Conservation (phyloP, 2,888 invertebrate genomes). For the Caenorhabditis sp. region DNA sequence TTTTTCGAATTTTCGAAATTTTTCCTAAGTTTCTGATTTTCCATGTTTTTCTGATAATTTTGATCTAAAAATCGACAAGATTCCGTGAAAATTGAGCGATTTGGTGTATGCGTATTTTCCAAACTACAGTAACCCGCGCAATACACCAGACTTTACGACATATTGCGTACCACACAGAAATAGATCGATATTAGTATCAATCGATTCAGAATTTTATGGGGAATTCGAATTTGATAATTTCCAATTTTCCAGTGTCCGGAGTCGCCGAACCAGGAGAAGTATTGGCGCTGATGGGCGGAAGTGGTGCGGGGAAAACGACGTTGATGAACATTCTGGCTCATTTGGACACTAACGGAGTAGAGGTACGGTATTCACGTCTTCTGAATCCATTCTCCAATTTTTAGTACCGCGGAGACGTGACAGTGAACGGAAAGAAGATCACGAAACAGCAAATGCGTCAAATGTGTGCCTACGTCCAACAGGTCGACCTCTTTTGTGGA, state of each 20-base stretch:
- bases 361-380: conserved; percentile 47
- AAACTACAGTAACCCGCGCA: no score
- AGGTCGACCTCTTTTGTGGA: conserved; percentile 92
- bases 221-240: no score
- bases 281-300: conserved; percentile 83
- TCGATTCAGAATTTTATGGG: no score
- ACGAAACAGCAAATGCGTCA: conserved; percentile 84
- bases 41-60: no score
- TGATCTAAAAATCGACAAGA: no score
- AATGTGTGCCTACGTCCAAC: conserved; percentile 93
- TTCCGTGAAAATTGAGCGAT: no score
- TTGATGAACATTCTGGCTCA: conserved; percentile 91
- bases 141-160: no score
- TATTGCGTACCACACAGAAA: no score
- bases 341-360: conserved; percentile 84
- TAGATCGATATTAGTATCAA: no score
- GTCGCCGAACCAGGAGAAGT: conserved; percentile 75
- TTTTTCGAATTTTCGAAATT: neutral
- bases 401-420: conserved; percentile 70
- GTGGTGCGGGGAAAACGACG: conserved; percentile 94
- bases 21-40: no score
- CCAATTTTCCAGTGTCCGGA: conserved; percentile 70
- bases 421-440: conserved; percentile 73
- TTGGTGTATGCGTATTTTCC: no score
- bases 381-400: no score